phyloP scores from a whole-genome alignment of 1,140 invertebrate genomes.

The Dendrolimus punctatus region DNA sequence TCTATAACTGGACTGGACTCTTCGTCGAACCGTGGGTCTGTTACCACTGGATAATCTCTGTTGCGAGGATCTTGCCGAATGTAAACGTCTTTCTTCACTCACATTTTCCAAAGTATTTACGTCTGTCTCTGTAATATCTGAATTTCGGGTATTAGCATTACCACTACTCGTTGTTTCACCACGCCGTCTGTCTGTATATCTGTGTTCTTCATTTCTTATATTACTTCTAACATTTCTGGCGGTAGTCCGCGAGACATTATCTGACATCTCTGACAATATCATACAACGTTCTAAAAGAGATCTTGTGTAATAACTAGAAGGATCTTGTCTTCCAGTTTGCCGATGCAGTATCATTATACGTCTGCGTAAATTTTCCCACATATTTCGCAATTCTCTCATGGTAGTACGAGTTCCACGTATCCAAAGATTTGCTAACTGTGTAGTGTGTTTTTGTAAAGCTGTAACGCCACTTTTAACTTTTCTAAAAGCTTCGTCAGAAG shows the following conservation, averaged over 20 bases:
- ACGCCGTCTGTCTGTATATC: constrained; percentile 8
- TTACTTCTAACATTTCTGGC: constrained; percentile 23
- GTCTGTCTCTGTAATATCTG: constrained; percentile 13
- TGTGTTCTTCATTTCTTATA: constrained; percentile 13
- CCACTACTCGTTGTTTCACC: constrained; percentile 4
- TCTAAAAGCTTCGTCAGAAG: constrained; percentile 50
- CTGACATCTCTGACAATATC: constrained; percentile 49
- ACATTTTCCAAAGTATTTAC: constrained; percentile 18
- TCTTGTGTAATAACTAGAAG: constrained; percentile 50
- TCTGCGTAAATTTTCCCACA: constrained; percentile 76
- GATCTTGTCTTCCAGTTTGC: constrained; percentile 52
- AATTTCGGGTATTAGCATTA: constrained; percentile 8
- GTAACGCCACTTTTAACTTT: constrained; percentile 53
- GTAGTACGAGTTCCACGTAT: constrained; percentile 55
- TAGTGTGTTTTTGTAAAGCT: constrained; percentile 52
- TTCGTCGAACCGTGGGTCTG: constrained; percentile 38
- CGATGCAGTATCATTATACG: constrained; percentile 73
- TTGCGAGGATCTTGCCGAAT: constrained; percentile 21
- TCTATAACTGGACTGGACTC: constrained; percentile 37
- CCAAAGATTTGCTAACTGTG: constrained; percentile 53
- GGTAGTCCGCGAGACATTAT: constrained; percentile 21
- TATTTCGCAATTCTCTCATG: constrained; percentile 74
- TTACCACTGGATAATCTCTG: constrained; percentile 25
- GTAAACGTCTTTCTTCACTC: constrained; percentile 22
- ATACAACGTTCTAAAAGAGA: constrained; percentile 56